Evolutionary conservation across 2,113 vertebrate species (phyloP).

Genomic region (Xenus cinereus): DNA sequence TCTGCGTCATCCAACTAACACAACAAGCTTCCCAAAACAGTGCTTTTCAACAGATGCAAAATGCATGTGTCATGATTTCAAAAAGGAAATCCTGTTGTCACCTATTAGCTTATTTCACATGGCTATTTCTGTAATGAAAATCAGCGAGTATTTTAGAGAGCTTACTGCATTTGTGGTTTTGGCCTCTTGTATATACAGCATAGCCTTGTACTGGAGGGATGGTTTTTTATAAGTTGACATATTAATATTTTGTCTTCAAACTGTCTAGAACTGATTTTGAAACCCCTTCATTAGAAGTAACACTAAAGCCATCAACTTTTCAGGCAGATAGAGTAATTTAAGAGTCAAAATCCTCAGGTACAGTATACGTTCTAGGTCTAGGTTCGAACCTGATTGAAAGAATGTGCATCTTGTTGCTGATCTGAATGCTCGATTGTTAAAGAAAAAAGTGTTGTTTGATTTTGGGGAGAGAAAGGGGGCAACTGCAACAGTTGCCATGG

Average conservation of each 20-base stretch:
- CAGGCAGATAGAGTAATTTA: neutral
- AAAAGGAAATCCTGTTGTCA: neutral
- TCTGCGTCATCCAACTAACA: neutral
- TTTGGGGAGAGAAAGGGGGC: neutral
- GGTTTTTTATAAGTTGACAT: neutral
- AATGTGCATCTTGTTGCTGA: neutral
- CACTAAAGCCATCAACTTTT: neutral
- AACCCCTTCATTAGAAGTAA: neutral
- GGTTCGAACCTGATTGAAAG: neutral
- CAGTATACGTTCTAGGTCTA: neutral
- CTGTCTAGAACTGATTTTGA: neutral
- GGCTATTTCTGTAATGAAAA: neutral
- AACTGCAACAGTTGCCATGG: neutral
- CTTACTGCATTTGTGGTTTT: neutral
- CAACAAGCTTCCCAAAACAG: neutral
- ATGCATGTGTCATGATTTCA: neutral
- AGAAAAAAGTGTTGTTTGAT: neutral
- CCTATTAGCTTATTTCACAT: neutral
- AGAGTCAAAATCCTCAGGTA: neutral
- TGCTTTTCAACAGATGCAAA: neutral
- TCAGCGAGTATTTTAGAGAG: neutral
- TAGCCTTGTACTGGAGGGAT: neutral
- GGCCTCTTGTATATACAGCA: neutral
- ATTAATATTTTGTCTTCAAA: neutral
- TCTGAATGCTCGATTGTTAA: neutral